Evolutionary conservation across 2,797 vertebrate genomes (phyloP), one percentile per base, ranked within the genome.

Genomic region (Gymnothorax javanicus): DNA sequence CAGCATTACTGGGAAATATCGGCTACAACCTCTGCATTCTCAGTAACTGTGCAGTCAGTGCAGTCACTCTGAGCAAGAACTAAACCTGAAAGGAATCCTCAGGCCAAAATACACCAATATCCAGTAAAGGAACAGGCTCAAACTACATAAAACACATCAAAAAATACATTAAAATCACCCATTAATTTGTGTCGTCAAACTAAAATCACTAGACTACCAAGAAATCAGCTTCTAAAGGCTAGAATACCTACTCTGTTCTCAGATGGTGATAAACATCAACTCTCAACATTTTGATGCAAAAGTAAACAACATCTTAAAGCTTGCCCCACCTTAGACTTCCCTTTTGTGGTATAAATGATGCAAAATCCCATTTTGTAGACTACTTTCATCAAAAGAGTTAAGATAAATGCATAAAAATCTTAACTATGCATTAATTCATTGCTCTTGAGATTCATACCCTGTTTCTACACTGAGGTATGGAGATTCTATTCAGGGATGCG

Each of bases 261-360:
- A 43, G 33, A 59, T 83, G n/a, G 8, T 27, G 1, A 25, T 58
- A 82, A 82, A 58, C 81, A 43, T 15, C 75, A 82, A 25, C 15
- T 11, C 11, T 54, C 12, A 17, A 9, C 25, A 59, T 9, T 20
- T 52, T 27, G 50, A 83, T 83, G 20, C 60, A 33, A 60, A 25
- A 27, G 13, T 58, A 13, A 27, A 15, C 27, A 83, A 33, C 23
- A 43, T 43, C 33, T 43, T 56, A 43, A 54, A 56, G 20, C 50
- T 82, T n/a, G 15, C 57, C 58, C n/a, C 20, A 27, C 27, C 27
- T 60, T 17, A 83, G 56, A 83, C 17, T 59, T 56, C 82, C 82
- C 56, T 83, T 57, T 13, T 83, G 82, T 83, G 82, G 82, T 33
- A 59, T 11, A 60, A 60, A 25, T 60, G 27, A 59, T n/a, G 60